Evolutionary conservation across 2,113 vertebrate species (phyloP).

Genomic region (Pipra filicauda): DNA sequence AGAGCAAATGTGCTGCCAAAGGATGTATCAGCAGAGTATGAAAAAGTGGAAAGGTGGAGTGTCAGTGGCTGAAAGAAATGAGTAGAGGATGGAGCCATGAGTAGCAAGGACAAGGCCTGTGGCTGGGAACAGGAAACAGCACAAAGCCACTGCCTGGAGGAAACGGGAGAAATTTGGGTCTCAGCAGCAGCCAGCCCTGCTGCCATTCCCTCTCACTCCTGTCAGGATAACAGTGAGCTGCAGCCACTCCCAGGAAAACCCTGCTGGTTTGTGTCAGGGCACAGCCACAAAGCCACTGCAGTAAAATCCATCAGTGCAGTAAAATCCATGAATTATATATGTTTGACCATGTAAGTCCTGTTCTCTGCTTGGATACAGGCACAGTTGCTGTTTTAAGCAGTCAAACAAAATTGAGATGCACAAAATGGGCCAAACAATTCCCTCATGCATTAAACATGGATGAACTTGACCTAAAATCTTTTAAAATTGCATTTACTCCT

Average conservation of each 20-base stretch:
- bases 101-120: background rate
- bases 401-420: background rate
- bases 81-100: background rate
- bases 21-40: background rate
- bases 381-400: background rate
- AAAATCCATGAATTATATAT: background rate
- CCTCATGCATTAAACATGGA: background rate
- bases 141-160: background rate
- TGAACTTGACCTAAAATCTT: conserved; percentile 12
- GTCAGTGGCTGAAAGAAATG: background rate
- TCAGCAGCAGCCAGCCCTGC: background rate
- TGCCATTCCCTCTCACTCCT: background rate
- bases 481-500: background rate
- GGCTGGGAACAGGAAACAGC: background rate
- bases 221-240: background rate
- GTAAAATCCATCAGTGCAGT: background rate
- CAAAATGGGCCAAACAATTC: background rate
- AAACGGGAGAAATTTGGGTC: background rate
- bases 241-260: background rate
- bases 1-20: background rate
- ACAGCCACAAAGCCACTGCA: background rate
- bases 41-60: background rate
- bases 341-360: rapidly evolving
- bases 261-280: background rate
- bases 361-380: background rate